Conservation (phyloP, 2,888 invertebrate species). For the Dicyrtomina minuta region DNA sequence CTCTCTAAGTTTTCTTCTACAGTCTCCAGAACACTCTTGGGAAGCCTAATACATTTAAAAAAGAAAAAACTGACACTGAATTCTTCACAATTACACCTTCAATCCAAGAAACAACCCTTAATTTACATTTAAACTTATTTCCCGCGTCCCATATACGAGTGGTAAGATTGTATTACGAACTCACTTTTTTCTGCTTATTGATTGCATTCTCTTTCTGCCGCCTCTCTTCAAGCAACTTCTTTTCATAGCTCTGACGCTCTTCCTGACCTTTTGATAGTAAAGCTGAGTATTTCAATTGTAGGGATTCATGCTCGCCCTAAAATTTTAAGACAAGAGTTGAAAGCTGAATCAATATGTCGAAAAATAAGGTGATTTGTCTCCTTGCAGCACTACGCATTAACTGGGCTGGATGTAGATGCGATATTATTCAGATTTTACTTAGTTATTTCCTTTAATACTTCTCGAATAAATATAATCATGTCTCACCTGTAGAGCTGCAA, state of each 20-base stretch:
- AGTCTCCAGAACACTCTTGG: slow-evolving; percentile 53
- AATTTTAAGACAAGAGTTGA: not conserved
- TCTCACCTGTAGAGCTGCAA: slow-evolving; percentile 50
- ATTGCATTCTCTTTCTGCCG: slow-evolving; percentile 52
- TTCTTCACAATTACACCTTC: too few species aligned
- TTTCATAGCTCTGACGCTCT: slow-evolving; percentile 52
- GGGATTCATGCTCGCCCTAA: slow-evolving; percentile 53
- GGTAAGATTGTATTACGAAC: not conserved
- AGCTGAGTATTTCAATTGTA: slow-evolving; percentile 53
- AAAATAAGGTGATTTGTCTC: too few species aligned
- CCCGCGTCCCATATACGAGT: too few species aligned
- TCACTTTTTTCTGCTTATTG: slow-evolving; percentile 51
- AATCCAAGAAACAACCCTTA: too few species aligned
- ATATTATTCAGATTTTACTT: too few species aligned
- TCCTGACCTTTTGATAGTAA: slow-evolving; percentile 52
- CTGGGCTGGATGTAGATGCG: too few species aligned
- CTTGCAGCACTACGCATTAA: too few species aligned
- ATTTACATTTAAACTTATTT: too few species aligned
- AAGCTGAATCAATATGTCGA: slow-evolving; percentile 14
- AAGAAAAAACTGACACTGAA: not conserved
- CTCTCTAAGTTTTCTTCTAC: slow-evolving; percentile 50
- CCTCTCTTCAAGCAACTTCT: slow-evolving; percentile 52
- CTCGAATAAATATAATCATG: too few species aligned
- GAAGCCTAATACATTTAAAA: slow-evolving; percentile 41
- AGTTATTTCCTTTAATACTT: too few species aligned